Percentiles rank a stretch among this genome's conserved stretches.
These are phyloP conservation scores for Stegodyphus dumicola DNA, from an alignment of 1,140 invertebrate genomes.

Conservation along the genomic window DNA sequence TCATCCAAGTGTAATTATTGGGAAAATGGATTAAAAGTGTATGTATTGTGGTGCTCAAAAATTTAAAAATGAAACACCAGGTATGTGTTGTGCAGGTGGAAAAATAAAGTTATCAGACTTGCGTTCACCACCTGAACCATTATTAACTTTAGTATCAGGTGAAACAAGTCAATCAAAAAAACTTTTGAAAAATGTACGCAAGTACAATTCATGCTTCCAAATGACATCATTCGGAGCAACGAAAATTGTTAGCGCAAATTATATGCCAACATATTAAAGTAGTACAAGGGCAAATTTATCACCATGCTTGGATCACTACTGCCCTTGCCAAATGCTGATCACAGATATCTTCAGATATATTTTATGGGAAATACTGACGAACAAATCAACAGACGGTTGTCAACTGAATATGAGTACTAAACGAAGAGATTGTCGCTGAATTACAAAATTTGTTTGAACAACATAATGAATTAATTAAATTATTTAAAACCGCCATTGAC, in stretches of 20 bases:
- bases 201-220: conserved; percentile 69
- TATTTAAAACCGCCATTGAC: too few relatives aligned
- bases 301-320: not conserved
- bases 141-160: conserved; percentile 60
- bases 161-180: conserved; percentile 63
- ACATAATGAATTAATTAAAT: too few relatives aligned
- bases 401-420: too few relatives aligned
- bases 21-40: conserved; percentile 60
- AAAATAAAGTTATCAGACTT: conserved; percentile 64
- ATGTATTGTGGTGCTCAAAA: not conserved
- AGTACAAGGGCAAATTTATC: too few relatives aligned
- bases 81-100: conserved; percentile 65
- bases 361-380: not conserved
- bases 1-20: conserved; percentile 4
- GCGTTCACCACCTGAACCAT: conserved; percentile 63
- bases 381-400: not conserved
- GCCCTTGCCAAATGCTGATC: not conserved
- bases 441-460: too few relatives aligned
- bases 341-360: not conserved
- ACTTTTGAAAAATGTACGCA: conserved; percentile 68
- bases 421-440: too few relatives aligned
- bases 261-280: too few relatives aligned
- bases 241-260: conserved; percentile 5
- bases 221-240: conserved; percentile 69
- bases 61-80: conserved; percentile 24